Base-by-base conservation (phyloP, 2,888 invertebrate genomes). In the Calliopum simillimum region DNA sequence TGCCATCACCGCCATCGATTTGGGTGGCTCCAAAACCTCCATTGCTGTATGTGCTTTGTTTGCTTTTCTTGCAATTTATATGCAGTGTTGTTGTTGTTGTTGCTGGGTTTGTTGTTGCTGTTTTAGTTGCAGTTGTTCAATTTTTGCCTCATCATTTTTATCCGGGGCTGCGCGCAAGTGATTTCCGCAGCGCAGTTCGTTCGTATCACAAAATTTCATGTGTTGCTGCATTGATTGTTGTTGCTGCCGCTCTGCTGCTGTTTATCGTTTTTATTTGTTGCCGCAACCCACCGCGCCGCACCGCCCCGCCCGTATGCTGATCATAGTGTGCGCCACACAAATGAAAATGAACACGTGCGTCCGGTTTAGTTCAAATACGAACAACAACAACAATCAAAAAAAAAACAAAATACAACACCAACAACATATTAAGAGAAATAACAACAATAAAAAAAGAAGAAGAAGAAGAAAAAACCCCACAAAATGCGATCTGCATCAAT, bases 341-440 rank as follows among this genome's bases (percentile, higher is more conserved):
- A 81, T 81, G 81, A 81, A 81, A 81, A 81, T 81, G 81, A 81
- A 81, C 81, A 81, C 82, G 82, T 81, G 81, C 81, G 81, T 81
- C 81, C 81, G 81, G 81, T 81, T 81, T 77, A 62, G 68, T 68
- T 68, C 61, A 68, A 68, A 68, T 68, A 21, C 51, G 66, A 75
- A 69, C 67, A 49, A 62, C 59, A 53, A 59, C 67, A 71, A 67
- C 68, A 56, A 71, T 55, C 69, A 23, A 41, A 61, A 69, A 66
- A 67, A 23, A 67, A 68, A 62, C 68, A 71, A 41, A 64, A 61
- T 73, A 68, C 73, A 71, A 62, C 64, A 64, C 43, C 46, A 33
- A 33, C 51, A 62, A 12, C 61, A 72, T n/a, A n/a, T 61, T 46
- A 68, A 66, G 55, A 62, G 46, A 51, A 71, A 44, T 59, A 62